A percentile compares a stretch with the other conserved stretches of the same genome.
Evolutionary conservation across 2,888 invertebrate genomes (phyloP).

Genomic region (Philopedon plagiatum): DNA sequence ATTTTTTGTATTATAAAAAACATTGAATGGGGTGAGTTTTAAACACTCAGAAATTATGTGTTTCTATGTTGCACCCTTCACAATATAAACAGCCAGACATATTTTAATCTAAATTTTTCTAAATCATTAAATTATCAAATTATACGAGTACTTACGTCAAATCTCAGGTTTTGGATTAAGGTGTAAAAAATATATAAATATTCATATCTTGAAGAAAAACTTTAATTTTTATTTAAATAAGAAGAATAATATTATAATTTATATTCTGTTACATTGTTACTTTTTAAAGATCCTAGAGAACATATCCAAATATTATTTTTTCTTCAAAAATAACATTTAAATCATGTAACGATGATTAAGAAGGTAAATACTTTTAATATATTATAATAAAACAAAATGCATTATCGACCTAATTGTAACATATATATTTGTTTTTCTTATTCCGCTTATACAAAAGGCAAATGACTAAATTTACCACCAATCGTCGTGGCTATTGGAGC

Average conservation of each 20-base stretch:
- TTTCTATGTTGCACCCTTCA: no score
- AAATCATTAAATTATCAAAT: no score
- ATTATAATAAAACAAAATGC: slow-evolving; percentile 42
- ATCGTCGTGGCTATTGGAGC: slow-evolving; percentile 64
- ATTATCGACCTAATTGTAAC: slow-evolving; percentile 42
- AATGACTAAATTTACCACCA: slow-evolving; percentile 62
- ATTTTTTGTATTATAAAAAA: no score
- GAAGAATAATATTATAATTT: slow-evolving; percentile 11
- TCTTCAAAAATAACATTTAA: slow-evolving; percentile 23
- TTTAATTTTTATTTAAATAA: slow-evolving; percentile 19
- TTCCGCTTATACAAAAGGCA: slow-evolving; percentile 28
- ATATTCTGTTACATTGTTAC: slow-evolving; percentile 17
- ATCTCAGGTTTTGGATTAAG: background rate
- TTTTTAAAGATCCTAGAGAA: slow-evolving; percentile 16
- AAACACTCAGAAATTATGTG: no score
- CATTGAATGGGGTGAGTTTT: no score
- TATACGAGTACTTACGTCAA: no score
- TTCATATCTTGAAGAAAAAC: slow-evolving; percentile 2
- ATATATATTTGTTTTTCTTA: slow-evolving; percentile 35
- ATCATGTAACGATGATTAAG: slow-evolving; percentile 20
- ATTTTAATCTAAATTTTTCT: no score
- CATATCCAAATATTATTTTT: slow-evolving; percentile 8
- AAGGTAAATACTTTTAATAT: slow-evolving; percentile 32
- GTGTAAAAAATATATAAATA: background rate
- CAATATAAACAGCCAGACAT: no score